Percentiles rank a stretch among this genome's conserved stretches.
phyloP scores from a whole-genome alignment of 2,113 vertebrate genomes.

The Sylvia atricapilla region DNA sequence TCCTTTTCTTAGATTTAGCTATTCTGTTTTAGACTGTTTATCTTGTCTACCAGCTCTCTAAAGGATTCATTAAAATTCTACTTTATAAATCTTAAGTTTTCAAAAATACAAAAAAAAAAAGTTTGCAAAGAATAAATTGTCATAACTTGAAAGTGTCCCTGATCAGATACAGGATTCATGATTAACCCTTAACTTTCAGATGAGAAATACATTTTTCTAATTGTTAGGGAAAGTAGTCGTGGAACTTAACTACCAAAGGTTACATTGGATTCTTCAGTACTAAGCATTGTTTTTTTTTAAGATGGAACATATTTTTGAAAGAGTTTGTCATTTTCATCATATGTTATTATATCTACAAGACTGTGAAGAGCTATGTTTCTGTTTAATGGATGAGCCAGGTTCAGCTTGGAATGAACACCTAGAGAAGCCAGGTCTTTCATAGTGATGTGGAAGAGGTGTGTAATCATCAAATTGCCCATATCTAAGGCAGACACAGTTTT shows the following conservation, averaged over 20 bases:
- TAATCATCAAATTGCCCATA: neutral
- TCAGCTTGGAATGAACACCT: neutral
- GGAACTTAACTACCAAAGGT: neutral
- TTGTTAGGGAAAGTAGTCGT: neutral
- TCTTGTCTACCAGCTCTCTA: neutral
- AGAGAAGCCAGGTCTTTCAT: neutral
- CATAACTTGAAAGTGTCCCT: neutral
- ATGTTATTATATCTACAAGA: neutral
- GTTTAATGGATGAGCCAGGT: neutral
- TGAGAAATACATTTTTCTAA: neutral
- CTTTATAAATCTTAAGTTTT: neutral
- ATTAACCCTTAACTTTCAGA: neutral
- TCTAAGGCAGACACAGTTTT: neutral
- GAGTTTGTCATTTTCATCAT: neutral
- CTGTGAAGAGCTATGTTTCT: neutral
- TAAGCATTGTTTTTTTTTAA: neutral
- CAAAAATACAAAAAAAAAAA: neutral
- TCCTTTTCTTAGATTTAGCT: neutral
- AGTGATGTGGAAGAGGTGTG: neutral
- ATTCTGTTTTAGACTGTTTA: conserved; percentile 16
- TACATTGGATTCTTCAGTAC: neutral
- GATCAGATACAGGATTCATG: neutral
- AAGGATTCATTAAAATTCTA: conserved; percentile 9
- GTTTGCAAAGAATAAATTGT: neutral
- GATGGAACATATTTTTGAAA: neutral